Evolutionary conservation across 2,797 vertebrate genomes (phyloP).

Genomic region (Sebastes diploproa): DNA sequence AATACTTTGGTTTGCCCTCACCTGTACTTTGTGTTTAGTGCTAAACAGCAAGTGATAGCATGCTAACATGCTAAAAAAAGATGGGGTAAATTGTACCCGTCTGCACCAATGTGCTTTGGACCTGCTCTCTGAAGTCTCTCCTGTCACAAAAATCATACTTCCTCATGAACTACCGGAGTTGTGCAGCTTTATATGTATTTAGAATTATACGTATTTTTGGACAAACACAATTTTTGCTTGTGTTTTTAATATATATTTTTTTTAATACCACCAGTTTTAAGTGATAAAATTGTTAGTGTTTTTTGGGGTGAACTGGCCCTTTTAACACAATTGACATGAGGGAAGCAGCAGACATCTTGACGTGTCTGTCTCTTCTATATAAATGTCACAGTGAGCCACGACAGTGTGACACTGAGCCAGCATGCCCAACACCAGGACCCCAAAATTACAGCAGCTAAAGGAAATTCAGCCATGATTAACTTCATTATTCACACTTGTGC

Average conservation of each 20-base stretch:
- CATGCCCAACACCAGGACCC: background rate
- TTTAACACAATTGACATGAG: background rate
- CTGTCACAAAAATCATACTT: too few species aligned
- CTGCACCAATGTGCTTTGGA: too few species aligned
- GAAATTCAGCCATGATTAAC: background rate
- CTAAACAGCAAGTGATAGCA: background rate
- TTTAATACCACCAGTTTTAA: background rate
- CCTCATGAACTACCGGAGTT: too few species aligned
- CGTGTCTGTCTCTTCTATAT: background rate
- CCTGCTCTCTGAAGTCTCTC: too few species aligned
- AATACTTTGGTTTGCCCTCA: background rate
- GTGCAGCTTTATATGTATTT: too few species aligned
- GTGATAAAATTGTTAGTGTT: background rate
- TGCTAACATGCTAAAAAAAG: background rate
- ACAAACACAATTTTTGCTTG: background rate
- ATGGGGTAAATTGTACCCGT: fast-evolving
- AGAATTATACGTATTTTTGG: background rate
- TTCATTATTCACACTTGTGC: background rate
- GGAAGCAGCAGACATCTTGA: background rate
- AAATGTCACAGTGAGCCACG: background rate
- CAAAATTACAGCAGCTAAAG: background rate
- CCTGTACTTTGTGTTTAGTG: background rate
- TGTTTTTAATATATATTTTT: background rate
- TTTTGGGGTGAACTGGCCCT: background rate
- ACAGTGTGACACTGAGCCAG: background rate